Percentiles rank a stretch among this genome's conserved stretches.
Evolutionary conservation across 2,113 vertebrate species (phyloP).

Genomic region (Petrocephalus microphthalmus): DNA sequence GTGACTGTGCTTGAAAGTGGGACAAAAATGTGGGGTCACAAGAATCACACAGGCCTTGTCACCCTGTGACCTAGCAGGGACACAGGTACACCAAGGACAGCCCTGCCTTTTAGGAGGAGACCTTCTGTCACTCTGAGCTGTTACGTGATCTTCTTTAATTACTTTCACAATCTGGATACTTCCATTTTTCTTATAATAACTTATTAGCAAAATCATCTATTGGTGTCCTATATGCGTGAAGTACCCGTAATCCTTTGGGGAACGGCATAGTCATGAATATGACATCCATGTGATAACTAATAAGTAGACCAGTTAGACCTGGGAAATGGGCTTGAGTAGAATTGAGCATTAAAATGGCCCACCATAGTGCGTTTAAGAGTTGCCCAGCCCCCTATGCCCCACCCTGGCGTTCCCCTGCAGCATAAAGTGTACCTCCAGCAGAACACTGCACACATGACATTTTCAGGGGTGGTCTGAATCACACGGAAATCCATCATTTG

Average conservation of each 20-base stretch:
- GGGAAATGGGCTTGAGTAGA: neutral
- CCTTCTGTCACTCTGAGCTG: neutral
- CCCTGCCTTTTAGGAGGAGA: neutral
- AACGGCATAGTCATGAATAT: neutral
- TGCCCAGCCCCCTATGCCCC: neutral
- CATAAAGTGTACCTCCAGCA: neutral
- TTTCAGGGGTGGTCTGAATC: neutral
- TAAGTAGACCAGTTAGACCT: neutral
- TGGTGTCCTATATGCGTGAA: neutral
- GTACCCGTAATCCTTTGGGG: neutral
- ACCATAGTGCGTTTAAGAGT: neutral
- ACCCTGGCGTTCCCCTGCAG: neutral
- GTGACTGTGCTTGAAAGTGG: neutral
- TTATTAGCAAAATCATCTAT: neutral
- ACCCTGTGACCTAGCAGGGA: neutral
- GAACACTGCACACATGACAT: neutral
- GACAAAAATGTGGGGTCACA: neutral
- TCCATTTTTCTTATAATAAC: neutral
- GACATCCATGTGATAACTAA: neutral
- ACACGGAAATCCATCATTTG: neutral
- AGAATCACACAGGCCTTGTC: neutral
- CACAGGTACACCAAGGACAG: neutral
- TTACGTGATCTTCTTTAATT: neutral
- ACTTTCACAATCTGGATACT: neutral
- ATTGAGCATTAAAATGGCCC: neutral